Percentiles rank a stretch among this genome's conserved stretches.
Conservation (phyloP, 1,140 invertebrate genomes). For the Drosophila baimaii region DNA sequence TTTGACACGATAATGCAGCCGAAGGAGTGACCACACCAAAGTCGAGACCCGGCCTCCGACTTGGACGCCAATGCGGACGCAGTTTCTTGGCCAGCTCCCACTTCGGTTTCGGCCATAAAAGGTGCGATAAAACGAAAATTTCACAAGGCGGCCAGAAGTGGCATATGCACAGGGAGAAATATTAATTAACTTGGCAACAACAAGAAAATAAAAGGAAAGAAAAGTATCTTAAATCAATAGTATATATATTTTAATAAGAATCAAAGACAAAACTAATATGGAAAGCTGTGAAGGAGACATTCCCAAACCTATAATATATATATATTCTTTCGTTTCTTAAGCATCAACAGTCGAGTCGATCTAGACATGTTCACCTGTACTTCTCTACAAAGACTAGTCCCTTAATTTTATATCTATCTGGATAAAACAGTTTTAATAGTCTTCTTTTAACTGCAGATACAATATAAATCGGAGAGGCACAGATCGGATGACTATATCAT, state of each 20-base stretch:
- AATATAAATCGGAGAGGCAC: too few relatives aligned
- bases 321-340: neutral
- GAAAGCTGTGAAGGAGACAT: too few relatives aligned
- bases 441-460: too few relatives aligned
- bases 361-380: neutral
- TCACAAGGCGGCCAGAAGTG: constrained; percentile 63
- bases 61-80: constrained; percentile 5
- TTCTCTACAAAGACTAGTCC: neutral
- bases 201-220: neutral
- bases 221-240: neutral
- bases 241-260: too few relatives aligned
- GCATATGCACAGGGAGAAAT: constrained; percentile 37
- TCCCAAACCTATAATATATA: too few relatives aligned
- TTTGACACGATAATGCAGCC: constrained; percentile 78
- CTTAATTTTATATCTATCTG: neutral
- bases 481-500: too few relatives aligned
- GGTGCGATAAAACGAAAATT: constrained; percentile 82
- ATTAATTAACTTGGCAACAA: too few relatives aligned
- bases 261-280: too few relatives aligned
- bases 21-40: constrained; percentile 61
- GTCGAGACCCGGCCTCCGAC: neutral
- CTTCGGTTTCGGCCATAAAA: constrained; percentile 70
- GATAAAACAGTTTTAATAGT: neutral
- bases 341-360: neutral
- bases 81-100: constrained; percentile 42